phyloP scores from a whole-genome alignment of 2,888 invertebrate species.

The Drosophila multiciliata region DNA sequence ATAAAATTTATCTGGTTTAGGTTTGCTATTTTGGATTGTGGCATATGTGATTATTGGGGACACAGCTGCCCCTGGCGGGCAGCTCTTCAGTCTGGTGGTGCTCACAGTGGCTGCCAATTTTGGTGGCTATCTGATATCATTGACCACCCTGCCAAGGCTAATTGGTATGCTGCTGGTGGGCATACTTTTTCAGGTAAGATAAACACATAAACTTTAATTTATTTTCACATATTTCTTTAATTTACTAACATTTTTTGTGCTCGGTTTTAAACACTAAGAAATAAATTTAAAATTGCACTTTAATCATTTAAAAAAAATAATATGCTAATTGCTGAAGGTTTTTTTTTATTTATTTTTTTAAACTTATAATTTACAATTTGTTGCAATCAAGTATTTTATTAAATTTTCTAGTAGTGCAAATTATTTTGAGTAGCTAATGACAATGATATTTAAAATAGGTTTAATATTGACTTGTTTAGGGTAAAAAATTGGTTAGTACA shows the following conservation, averaged over 20 bases:
- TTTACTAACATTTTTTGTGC: neutral
- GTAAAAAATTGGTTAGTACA: neutral
- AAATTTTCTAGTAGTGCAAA: neutral
- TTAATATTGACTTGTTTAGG: neutral
- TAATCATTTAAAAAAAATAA: neutral
- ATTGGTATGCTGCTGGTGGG: slow-evolving; percentile 95
- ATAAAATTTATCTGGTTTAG: slow-evolving; percentile 75
- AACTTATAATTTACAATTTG: neutral
- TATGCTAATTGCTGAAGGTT: neutral
- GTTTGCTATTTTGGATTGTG: slow-evolving; percentile 91
- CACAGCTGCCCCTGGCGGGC: slow-evolving; percentile 93
- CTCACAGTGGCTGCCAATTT: slow-evolving; percentile 92
- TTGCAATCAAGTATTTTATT: slow-evolving; percentile 1
- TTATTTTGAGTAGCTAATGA: neutral
- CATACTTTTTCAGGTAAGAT: slow-evolving; percentile 87
- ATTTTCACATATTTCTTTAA: neutral
- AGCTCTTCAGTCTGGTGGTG: slow-evolving; percentile 91
- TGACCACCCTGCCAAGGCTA: slow-evolving; percentile 92
- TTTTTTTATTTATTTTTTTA: neutral
- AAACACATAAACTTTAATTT: neutral
- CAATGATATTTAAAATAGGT: neutral
- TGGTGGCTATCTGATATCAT: slow-evolving; percentile 92
- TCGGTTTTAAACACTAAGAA: neutral
- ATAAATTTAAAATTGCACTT: neutral
- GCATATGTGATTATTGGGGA: slow-evolving; percentile 91